A percentile compares a stretch with the other conserved stretches of the same genome.
These are phyloP conservation scores for Ochropleura plecta DNA, from an alignment of 2,888 invertebrate species.

Conservation along the genomic window DNA sequence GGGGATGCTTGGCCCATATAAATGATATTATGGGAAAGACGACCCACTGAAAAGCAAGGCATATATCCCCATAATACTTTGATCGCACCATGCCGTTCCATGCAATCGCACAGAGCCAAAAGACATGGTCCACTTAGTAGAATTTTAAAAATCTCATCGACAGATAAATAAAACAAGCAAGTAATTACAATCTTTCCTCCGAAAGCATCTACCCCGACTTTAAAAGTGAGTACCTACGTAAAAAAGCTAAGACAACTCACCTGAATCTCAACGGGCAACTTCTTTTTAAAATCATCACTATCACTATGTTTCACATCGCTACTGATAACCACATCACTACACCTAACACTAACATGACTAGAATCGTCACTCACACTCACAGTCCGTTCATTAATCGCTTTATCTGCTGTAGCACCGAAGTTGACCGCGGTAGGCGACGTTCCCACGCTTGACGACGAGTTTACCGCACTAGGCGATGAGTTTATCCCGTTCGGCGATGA, in stretches of 20 bases:
- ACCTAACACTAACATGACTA: constrained; percentile 82
- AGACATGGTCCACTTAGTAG: no score
- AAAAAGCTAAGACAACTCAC: constrained; percentile 66
- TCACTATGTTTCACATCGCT: constrained; percentile 67
- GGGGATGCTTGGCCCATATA: no score
- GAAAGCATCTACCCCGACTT: no score
- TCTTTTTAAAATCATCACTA: constrained; percentile 74
- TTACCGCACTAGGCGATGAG: constrained; percentile 5
- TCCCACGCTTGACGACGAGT: constrained; percentile 15
- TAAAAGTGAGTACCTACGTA: background rate
- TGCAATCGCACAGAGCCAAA: no score
- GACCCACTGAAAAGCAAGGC: no score
- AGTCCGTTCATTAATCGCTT: constrained; percentile 47
- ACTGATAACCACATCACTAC: constrained; percentile 66
- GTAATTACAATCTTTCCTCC: no score
- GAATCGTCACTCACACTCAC: constrained; percentile 71
- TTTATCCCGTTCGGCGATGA: constrained; percentile 1
- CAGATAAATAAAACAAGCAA: no score
- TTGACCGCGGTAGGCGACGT: constrained; percentile 12
- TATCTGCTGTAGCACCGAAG: constrained; percentile 15
- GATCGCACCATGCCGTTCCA: no score
- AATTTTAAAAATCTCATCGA: no score
- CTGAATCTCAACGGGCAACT: constrained; percentile 87
- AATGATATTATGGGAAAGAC: no score
- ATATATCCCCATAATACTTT: no score